Base-by-base conservation (phyloP, 2,888 invertebrate species). In the Cheilosia urbana region DNA sequence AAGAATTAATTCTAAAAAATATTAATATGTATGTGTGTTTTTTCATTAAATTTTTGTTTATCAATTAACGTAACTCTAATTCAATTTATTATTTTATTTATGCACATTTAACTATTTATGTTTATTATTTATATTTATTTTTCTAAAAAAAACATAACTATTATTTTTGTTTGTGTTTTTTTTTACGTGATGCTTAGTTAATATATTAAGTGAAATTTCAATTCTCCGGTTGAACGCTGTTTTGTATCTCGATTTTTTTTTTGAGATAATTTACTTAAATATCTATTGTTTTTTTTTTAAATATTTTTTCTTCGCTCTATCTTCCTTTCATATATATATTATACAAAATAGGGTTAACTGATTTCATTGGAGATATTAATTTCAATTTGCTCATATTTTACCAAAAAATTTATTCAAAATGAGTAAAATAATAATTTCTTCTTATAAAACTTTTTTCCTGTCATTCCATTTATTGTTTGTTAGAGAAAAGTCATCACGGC, bases 281-380 rank as follows among this genome's bases (percentile, higher is more conserved):
- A 47, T 73, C 47, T 47, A 47, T 47, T 15, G 78, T 51, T 62
- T 63, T 45, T 77, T 78, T 58, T 77, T 65, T 55, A 30, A 72
- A 79, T 66, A 55, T 58, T 88, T 53, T 71, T 81, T 63, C 40
- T 75, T 71, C 72, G 63, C 62, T 80, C 78, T 57, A 84, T 9
- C 27, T 88, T 68, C 87, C 71, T 75, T 80, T 88, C 84, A 69
- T 60, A 72, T 82, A 72, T 82, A 55, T 83, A 76, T 79, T 87
- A 85, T 88, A 87, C 87, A 88, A 88, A 88, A 88, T 83, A 88
- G 88, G 85, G 87, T 73, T 63, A 72, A 83, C 76, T 79, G 60
- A 62, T 78, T 89, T 88, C 5, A 66, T 60, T 24, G 51, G 19
- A 76, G 76, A 73, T 57, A 66, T 75, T 47, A 49, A 40, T 45